Conservation (phyloP, 2,113 vertebrate species). For the Perccottus glenii region DNA sequence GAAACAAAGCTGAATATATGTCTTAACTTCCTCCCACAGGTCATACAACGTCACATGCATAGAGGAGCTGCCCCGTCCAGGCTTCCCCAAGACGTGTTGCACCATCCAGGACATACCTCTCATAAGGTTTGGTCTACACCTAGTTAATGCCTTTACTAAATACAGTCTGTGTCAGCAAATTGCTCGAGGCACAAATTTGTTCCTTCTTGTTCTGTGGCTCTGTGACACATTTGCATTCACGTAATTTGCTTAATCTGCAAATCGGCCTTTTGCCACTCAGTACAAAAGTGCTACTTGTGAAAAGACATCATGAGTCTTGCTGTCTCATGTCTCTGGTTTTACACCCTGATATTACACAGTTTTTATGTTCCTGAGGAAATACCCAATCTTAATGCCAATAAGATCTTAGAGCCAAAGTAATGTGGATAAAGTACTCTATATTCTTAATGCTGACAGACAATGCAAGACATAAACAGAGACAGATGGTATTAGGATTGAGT, state of each 20-base stretch:
- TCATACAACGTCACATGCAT: slow-evolving; percentile 90
- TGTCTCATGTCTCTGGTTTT: neutral
- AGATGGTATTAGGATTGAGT: neutral
- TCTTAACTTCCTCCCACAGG: slow-evolving; percentile 70
- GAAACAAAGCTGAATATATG: neutral
- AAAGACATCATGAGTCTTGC: slow-evolving; percentile 18
- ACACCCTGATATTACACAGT: neutral
- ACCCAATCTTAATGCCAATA: neutral
- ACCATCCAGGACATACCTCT: slow-evolving; percentile 90
- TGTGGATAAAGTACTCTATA: neutral
- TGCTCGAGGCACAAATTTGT: slow-evolving; percentile 35
- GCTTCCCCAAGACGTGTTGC: slow-evolving; percentile 91
- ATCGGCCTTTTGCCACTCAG: slow-evolving; percentile 28
- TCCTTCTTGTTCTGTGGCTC: slow-evolving; percentile 32
- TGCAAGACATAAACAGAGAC: neutral
- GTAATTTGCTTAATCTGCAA: slow-evolving; percentile 37
- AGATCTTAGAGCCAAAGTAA: neutral
- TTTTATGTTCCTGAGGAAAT: neutral
- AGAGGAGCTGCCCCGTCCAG: slow-evolving; percentile 84
- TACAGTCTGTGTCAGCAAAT: slow-evolving; percentile 30
- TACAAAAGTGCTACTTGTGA: slow-evolving; percentile 38
- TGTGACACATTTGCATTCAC: slow-evolving; percentile 29
- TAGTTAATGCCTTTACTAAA: slow-evolving; percentile 19
- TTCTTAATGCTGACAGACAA: neutral
- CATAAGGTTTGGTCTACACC: slow-evolving; percentile 82